Conservation (phyloP, 2,888 invertebrate species). For the Drosophila meridiana region DNA sequence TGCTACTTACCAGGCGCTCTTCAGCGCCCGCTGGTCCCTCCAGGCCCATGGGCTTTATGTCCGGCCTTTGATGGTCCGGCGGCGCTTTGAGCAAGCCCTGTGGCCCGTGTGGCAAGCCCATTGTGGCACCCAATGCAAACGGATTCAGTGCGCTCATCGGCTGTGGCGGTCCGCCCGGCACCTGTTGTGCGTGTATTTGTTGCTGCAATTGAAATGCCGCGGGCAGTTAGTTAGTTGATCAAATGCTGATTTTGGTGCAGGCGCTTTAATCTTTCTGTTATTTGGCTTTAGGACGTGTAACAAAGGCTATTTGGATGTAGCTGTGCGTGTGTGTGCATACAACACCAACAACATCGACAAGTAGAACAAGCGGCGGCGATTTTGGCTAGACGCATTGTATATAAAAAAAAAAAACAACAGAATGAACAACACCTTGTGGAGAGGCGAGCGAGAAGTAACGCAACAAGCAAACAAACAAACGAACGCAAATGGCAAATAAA, state of each 20-base stretch:
- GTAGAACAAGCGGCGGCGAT: slow-evolving; percentile 49
- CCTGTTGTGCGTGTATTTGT: slow-evolving; percentile 95
- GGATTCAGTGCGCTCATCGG: slow-evolving; percentile 86
- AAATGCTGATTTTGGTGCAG: slow-evolving; percentile 9
- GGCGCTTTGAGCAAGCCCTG: slow-evolving; percentile 85
- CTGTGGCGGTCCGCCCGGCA: slow-evolving; percentile 87
- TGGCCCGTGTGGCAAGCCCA: slow-evolving; percentile 85
- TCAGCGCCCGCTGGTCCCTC: slow-evolving; percentile 86
- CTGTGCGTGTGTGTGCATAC: slow-evolving; percentile 63
- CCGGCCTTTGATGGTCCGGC: slow-evolving; percentile 85
- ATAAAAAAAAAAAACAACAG: slow-evolving; percentile 22
- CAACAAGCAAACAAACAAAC: slow-evolving; percentile 63
- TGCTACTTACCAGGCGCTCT: slow-evolving; percentile 86
- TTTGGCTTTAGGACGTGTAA: slow-evolving; percentile 47
- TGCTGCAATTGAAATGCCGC: slow-evolving; percentile 87
- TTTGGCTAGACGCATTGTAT: slow-evolving; percentile 18
- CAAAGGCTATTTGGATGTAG: slow-evolving; percentile 52
- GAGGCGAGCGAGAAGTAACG: slow-evolving; percentile 53
- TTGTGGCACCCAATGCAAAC: slow-evolving; percentile 84
- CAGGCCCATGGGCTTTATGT: slow-evolving; percentile 85
- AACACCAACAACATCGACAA: slow-evolving; percentile 66
- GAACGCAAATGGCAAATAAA: slow-evolving; percentile 18
- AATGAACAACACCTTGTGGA: slow-evolving; percentile 38
- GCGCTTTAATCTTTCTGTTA: slow-evolving; percentile 23
- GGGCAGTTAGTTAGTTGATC: slow-evolving; percentile 26